Evolutionary conservation across 2,113 vertebrate genomes (phyloP).

Genomic region (Peromyscus leucopus): DNA sequence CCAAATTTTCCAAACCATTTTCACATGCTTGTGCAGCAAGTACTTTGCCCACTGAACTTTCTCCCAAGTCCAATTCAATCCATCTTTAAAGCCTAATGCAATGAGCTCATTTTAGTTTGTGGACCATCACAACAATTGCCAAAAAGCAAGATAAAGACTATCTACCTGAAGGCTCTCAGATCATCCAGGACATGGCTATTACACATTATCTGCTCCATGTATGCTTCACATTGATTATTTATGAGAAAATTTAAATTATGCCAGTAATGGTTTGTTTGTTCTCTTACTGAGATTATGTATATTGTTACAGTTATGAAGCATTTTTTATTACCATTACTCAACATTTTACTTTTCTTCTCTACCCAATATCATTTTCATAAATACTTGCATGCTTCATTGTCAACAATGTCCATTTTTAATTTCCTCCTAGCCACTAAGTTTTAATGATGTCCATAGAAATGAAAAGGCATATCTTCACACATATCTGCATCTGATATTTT

Average conservation of each 20-base stretch:
- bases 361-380: not conserved
- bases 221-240: slow-evolving; percentile 28
- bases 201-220: not conserved
- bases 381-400: not conserved
- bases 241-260: not conserved
- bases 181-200: not conserved
- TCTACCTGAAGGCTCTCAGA: not conserved
- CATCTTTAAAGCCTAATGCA: not conserved
- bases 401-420: not conserved
- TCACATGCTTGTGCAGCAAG: not conserved
- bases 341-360: not conserved
- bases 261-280: slow-evolving; percentile 9
- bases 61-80: not conserved
- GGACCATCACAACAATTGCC: not conserved
- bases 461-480: not conserved
- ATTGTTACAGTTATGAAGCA: not conserved
- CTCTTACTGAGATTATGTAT: slow-evolving; percentile 24
- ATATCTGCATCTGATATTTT: not conserved
- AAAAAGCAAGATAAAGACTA: not conserved
- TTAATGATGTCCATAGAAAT: not conserved
- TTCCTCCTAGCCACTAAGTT: not conserved
- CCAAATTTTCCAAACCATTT: not conserved
- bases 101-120: not conserved
- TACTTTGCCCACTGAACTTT: not conserved
- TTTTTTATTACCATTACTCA: not conserved